Percentiles rank a stretch among this genome's conserved stretches.
Conservation (phyloP, 2,888 invertebrate genomes). For the Hemaris fuciformis region DNA sequence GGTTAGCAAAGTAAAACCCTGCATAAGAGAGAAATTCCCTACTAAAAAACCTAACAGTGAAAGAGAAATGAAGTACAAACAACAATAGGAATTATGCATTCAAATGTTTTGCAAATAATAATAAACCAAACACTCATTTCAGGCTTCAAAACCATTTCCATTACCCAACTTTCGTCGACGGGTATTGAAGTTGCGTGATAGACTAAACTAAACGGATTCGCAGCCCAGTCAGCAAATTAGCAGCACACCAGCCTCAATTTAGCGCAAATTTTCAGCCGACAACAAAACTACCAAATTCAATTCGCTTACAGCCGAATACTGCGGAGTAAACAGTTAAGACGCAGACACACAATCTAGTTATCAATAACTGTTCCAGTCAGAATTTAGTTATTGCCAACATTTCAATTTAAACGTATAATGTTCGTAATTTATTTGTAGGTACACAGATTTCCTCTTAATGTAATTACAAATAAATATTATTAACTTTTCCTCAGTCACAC, state of each 20-base stretch:
- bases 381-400: background rate
- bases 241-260: constrained; percentile 1
- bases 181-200: background rate
- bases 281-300: background rate
- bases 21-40: no score
- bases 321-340: background rate
- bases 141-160: background rate
- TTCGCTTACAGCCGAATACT: background rate
- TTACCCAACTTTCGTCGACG: background rate
- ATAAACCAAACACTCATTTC: no score
- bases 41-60: no score
- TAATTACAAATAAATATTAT: no score
- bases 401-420: no score
- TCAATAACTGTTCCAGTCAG: background rate
- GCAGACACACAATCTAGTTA: background rate
- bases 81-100: no score
- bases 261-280: background rate
- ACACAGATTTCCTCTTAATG: no score
- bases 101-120: no score
- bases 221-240: background rate
- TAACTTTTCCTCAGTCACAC: no score
- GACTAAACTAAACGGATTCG: background rate
- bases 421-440: no score
- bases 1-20: no score
- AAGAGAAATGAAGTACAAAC: no score